Evolutionary conservation across 2,797 vertebrate species (phyloP).

Genomic region (Sebastolobus alascanus): DNA sequence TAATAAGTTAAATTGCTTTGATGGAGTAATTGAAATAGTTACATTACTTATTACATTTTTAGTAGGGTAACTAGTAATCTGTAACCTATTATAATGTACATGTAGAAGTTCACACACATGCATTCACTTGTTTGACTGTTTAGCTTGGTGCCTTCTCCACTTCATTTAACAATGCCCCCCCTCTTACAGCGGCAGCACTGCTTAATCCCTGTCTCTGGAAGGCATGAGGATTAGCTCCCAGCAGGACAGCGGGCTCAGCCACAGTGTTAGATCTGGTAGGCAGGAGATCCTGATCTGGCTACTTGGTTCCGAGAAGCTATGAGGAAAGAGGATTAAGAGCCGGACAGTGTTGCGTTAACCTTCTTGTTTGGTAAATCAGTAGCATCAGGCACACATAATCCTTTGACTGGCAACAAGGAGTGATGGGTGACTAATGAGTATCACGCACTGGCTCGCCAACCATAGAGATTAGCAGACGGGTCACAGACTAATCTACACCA

Average conservation of each 20-base stretch:
- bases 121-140: background rate
- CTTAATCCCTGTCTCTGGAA: slow-evolving; percentile 34
- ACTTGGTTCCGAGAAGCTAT: slow-evolving; percentile 17
- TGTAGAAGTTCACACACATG: background rate
- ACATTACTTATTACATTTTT: too few species aligned
- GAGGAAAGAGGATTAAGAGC: slow-evolving; percentile 53
- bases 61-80: background rate
- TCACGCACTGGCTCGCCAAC: background rate
- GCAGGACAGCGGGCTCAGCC: slow-evolving; percentile 24
- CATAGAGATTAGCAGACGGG: background rate
- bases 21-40: too few species aligned
- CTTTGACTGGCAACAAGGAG: slow-evolving; percentile 2
- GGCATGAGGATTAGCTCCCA: slow-evolving; percentile 47
- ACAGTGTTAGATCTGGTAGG: slow-evolving; percentile 41
- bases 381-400: slow-evolving; percentile 34
- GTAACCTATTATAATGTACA: background rate
- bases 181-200: background rate
- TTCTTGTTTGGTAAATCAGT: slow-evolving; percentile 36
- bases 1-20: too few species aligned
- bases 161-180: slow-evolving; percentile 13
- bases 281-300: slow-evolving; percentile 31
- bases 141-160: background rate
- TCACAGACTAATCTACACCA: background rate
- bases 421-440: slow-evolving; percentile 5
- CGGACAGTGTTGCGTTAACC: slow-evolving; percentile 34